Conservation (phyloP, 30 jellyfish, hydroid and myxozoan genomes). For the Aurelia aurita complex sp. Pacific region DNA sequence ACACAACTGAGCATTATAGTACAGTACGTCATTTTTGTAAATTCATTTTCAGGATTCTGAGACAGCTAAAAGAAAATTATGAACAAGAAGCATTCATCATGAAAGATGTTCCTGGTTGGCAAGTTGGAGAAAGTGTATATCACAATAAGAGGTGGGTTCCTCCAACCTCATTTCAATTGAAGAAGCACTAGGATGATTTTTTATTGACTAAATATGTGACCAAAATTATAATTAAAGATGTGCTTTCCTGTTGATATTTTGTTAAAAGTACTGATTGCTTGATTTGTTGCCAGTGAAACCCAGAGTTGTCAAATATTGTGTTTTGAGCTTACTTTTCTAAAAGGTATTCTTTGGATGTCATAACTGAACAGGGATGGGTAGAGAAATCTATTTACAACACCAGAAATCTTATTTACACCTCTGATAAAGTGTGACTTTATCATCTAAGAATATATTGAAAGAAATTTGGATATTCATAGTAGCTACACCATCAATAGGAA, state of each 20-base stretch:
- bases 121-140: conserved; percentile 92
- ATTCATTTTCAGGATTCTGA: conserved; percentile 42
- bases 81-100: conserved; percentile 89
- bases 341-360: too few species aligned
- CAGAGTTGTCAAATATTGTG: too few species aligned
- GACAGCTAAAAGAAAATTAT: conserved; percentile 75
- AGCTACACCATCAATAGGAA: too few species aligned
- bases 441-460: too few species aligned
- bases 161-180: conserved; percentile 73
- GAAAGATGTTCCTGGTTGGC: conserved; percentile 99
- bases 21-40: background rate
- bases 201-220: background rate
- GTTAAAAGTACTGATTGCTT: background rate
- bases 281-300: too few species aligned
- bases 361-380: too few species aligned
- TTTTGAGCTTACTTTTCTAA: too few species aligned
- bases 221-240: background rate
- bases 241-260: background rate
- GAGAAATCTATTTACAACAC: too few species aligned
- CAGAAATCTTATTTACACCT: too few species aligned
- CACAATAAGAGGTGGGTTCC: conserved; percentile 96
- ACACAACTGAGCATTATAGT: too few species aligned
- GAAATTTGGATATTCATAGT: too few species aligned
- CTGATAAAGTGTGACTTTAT: too few species aligned
- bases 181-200: conserved; percentile 39